Evolutionary conservation across 2,113 vertebrate genomes (phyloP), one percentile per base, ranked within the genome.

Genomic region (Gymnogyps californianus): DNA sequence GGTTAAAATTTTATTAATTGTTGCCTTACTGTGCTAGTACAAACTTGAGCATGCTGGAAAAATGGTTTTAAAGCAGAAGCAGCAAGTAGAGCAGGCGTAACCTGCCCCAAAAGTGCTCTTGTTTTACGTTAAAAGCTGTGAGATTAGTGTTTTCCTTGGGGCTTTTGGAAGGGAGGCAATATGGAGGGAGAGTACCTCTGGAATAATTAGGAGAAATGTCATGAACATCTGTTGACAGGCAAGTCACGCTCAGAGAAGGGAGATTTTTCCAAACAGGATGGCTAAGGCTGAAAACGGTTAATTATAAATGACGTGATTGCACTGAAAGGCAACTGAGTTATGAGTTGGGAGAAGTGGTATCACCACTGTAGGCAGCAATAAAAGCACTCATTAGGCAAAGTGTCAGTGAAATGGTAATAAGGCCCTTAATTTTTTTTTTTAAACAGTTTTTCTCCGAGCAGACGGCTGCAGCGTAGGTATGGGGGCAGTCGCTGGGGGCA

Each of bases 341-440:
- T 0, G 7, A 29, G 5, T 31, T 57, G 10, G 9, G 26, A 38
- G 22, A 47, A 32, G 7, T 7, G 17, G 28, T 24, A 4, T n/a
- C 61, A 10, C 24, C 18, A 3, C 36, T 46, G 17, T 4, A 8
- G 42, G 42, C 49, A 67, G 58, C 70, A 90, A 66, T 40, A 57
- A 62, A 62, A 66, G 26, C 29, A 31, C 29, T 36, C 8, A 5
- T 11, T n/a, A 16, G 61, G 31, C 18, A 62, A 31, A 47, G 16
- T 38, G 19, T 44, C 36, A 40, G 52, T 42, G 69, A 72, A 80
- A 79, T 42, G 32, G 40, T 51, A 10, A 16, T 36, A 25, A 57
- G 40, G 8, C 21, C 16, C 5, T 24, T 46, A 10, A 17, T 52
- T 19, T 62, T 55, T 42, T 18, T 49, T 87, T 72, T 21, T 12